phyloP scores from a whole-genome alignment of 2,113 vertebrate species.

The Vanacampus margaritifer region DNA sequence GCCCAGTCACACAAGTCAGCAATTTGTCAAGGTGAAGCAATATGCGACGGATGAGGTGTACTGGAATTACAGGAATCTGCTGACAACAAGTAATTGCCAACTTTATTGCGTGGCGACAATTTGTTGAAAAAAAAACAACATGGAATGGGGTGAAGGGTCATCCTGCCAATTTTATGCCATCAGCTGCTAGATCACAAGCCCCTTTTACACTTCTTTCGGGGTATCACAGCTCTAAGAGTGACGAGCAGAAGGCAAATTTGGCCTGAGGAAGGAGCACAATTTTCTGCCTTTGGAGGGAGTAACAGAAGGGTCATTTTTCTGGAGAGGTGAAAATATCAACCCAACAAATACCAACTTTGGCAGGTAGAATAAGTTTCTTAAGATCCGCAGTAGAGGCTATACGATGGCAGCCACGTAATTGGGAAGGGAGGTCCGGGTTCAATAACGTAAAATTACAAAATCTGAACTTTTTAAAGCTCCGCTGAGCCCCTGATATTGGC shows the following conservation, averaged over 20 bases:
- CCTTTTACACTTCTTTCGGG: background rate
- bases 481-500: background rate
- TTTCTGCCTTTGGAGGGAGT: no score
- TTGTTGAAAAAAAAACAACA: background rate
- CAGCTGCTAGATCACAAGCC: background rate
- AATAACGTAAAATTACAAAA: background rate
- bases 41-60: background rate
- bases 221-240: no score
- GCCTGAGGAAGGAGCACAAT: no score
- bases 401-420: no score
- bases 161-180: background rate
- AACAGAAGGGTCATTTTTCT: no score
- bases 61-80: conserved; percentile 5
- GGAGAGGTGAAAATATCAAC: no score
- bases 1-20: background rate
- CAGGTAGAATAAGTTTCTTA: no score
- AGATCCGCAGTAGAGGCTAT: no score
- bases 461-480: background rate
- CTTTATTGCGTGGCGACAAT: background rate
- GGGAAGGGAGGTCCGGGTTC: no score
- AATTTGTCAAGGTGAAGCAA: conserved; percentile 7
- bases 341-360: no score
- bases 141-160: background rate
- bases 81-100: background rate
- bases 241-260: no score